Percentiles rank a stretch among this genome's conserved stretches.
phyloP scores from a whole-genome alignment of 2,113 vertebrate genomes.

The Amazona vittata region DNA sequence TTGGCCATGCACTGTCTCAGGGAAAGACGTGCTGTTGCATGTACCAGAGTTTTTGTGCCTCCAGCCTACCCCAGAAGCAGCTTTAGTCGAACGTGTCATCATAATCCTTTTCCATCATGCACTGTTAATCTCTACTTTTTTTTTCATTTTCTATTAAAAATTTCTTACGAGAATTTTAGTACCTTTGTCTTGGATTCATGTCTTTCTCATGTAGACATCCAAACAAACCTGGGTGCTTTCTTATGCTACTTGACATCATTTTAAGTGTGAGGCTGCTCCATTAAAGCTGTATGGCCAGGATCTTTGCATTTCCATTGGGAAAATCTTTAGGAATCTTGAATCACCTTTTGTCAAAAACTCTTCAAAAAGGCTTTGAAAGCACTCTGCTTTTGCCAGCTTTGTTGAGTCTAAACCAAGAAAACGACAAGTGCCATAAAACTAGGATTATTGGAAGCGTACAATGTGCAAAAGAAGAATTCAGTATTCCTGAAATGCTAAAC shows the following conservation, averaged over 20 bases:
- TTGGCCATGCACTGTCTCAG: not conserved
- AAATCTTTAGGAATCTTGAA: not conserved
- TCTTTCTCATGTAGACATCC: not conserved
- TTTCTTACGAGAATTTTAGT: not conserved
- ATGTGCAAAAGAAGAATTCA: not conserved
- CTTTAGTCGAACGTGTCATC: not conserved
- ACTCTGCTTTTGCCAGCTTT: not conserved
- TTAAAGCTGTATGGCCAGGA: not conserved
- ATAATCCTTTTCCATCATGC: not conserved
- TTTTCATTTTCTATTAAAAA: not conserved
- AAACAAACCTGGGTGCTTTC: not conserved
- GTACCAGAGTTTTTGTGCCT: not conserved
- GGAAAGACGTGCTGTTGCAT: not conserved
- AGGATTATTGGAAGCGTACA: not conserved
- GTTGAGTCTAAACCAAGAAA: not conserved
- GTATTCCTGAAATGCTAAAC: not conserved
- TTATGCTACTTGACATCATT: not conserved
- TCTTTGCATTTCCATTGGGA: not conserved
- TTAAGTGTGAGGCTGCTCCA: not conserved
- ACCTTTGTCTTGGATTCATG: not conserved
- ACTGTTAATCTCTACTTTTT: not conserved
- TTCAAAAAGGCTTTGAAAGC: not conserved
- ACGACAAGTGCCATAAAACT: not conserved
- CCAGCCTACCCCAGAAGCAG: not conserved
- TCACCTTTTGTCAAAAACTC: not conserved